These are phyloP conservation scores for Paramormyrops hopkinsi DNA, from an alignment of 2,797 vertebrate species.

Conservation along the genomic window DNA sequence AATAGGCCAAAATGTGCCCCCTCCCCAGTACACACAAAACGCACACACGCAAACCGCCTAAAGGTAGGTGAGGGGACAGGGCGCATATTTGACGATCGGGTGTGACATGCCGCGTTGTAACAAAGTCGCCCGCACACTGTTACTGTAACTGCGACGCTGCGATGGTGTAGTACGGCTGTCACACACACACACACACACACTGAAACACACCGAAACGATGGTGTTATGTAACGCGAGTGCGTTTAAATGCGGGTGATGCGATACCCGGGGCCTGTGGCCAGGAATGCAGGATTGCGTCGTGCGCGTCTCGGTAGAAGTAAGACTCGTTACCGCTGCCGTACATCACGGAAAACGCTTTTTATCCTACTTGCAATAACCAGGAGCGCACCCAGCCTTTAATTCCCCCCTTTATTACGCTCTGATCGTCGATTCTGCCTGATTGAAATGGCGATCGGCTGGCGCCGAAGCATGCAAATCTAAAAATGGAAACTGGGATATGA, in stretches of 20 bases:
- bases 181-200: slow-evolving; percentile 42
- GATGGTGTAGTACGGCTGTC: slow-evolving; percentile 47
- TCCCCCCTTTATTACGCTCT: neutral
- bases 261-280: slow-evolving; percentile 44
- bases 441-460: neutral
- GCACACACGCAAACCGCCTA: neutral
- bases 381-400: neutral
- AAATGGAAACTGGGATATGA: slow-evolving; percentile 28
- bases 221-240: slow-evolving; percentile 68
- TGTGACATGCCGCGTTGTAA: slow-evolving; percentile 37
- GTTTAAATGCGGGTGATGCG: slow-evolving; percentile 56
- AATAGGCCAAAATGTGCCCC: neutral
- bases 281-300: slow-evolving; percentile 28
- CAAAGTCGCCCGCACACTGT: slow-evolving; percentile 33
- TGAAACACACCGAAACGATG: slow-evolving; percentile 1
- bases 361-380: neutral
- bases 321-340: neutral
- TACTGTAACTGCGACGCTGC: slow-evolving; percentile 35
- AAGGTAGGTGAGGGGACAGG: slow-evolving; percentile 31
- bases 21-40: neutral
- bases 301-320: neutral
- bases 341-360: neutral
- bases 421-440: neutral
- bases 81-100: slow-evolving; percentile 29
- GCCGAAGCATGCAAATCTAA: neutral